Evolutionary conservation across 2,888 invertebrate genomes (phyloP).

Genomic region (Myathropa florea): DNA sequence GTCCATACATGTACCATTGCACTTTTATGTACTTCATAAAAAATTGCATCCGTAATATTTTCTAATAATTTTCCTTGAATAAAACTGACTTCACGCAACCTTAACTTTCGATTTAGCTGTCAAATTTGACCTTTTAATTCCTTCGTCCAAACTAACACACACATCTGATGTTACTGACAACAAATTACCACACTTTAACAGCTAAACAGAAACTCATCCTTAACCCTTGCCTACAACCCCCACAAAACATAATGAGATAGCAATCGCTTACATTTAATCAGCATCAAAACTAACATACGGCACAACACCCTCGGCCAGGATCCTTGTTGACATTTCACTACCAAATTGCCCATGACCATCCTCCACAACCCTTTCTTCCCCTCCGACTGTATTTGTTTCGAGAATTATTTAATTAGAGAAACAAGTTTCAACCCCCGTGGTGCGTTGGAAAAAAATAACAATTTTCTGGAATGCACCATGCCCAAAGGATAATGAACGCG

Average conservation of each 20-base stretch:
- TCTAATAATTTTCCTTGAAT: too few species aligned
- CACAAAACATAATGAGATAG: constrained; percentile 41
- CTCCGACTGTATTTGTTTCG: constrained; percentile 14
- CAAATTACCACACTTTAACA: neutral
- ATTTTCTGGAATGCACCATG: constrained; percentile 37
- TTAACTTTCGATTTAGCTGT: neutral
- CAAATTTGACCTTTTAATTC: neutral
- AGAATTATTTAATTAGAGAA: constrained; percentile 63
- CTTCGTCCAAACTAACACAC: neutral
- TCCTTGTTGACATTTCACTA: constrained; percentile 60
- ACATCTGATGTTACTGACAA: neutral
- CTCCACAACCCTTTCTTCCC: constrained; percentile 50
- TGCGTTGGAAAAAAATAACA: constrained; percentile 28
- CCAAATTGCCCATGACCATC: constrained; percentile 60
- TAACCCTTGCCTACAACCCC: neutral
- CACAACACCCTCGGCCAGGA: constrained; percentile 1
- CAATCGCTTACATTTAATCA: constrained; percentile 60
- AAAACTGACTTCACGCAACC: neutral
- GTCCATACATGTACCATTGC: too few species aligned
- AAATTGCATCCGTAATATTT: too few species aligned
- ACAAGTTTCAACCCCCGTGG: constrained; percentile 5
- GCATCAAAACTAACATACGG: constrained; percentile 59
- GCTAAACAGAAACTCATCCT: neutral
- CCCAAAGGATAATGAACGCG: constrained; percentile 62
- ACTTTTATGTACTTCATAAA: too few species aligned